Evolutionary conservation across 2,888 invertebrate species (phyloP), one percentile per base, ranked within the genome.

Genomic region (Selenia dentaria): DNA sequence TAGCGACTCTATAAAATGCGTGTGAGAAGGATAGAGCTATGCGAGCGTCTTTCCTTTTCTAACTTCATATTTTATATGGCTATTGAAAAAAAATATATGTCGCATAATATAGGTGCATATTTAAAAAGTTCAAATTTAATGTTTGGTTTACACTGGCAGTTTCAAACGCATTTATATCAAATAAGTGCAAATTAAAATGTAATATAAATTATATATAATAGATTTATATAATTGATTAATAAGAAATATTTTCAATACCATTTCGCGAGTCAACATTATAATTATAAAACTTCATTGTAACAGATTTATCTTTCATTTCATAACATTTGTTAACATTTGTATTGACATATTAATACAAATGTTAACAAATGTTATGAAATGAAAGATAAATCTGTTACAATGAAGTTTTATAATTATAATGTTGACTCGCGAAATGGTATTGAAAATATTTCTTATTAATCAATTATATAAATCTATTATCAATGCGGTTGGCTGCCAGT

Each of bases 81-180:
- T 18, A 8, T 1, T 22, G 1, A 22, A 1, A 22, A 22, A 22
- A 6, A 22, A 8, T 8, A 8, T 22, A 6, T 22, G 18, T 18
- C 18, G 18, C 8, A 8, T 22, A 22, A 8, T 22, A 22, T 22
- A 25, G 5, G 10, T 10, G 9, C 18, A 12, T 3, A 25, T 27
- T 27, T 12, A 12, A 6, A 28, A 13, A 18, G 6, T 18, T 18
- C 18, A 18, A 20, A 18, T 10, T 29, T 32, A 18, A 24, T n/a
- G 22, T 5, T 34, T 10, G 2, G 34, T 34, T 34, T 34, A 34
- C 34, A 25, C 34, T 34, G 25, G 24, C 34, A 13, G 25, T 13
- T 16, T 34, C 0, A 12, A 25, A n/a, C 25, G 13, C 25, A 13
- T 5, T 2, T 29, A 14, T 29, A 16, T 16, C 2, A 8, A 22